Evolutionary conservation across 2,113 vertebrate species (phyloP), one percentile per base, ranked within the genome.

Genomic region (Cepphus grylle): DNA sequence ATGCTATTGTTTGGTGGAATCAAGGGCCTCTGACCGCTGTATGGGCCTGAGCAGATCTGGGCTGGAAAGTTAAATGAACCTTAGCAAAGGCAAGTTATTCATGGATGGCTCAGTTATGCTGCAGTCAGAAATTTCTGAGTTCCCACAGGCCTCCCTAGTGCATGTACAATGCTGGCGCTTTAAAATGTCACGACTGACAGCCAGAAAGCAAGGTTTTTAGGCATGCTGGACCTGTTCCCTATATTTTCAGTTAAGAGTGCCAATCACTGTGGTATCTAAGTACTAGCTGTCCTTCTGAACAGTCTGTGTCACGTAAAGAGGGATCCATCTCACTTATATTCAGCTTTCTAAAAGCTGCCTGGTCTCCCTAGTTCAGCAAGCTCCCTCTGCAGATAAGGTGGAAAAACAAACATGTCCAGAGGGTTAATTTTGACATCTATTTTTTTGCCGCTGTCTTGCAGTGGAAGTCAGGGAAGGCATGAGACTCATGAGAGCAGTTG

Each of bases 251-350:
- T 45, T 40, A 12, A 73, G 32, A 88, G 42, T 74, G 92, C 67
- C 92, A 96, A 36, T 88, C 76, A 45, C 50, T 96, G 95, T 86
- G 82, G 63, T 93, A 83, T 88, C 81, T 92, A 94, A 92, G 82
- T 96, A 95, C 93, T 83, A 52, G 71, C 16, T 97, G 94, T 96
- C 88, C 82, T 88, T 93, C 56, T 42, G 72, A 92, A 74, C 79
- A 95, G 29, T 18, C 59, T 86, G 32, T 88, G 76, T 95, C 90
- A 90, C 18, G 1, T 96, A 93, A 86, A 83, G 59, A 88, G 20
- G 32, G 49, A 77, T 80, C n/a, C 45, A 66, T 49, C 61, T 67
- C 0, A 3, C 40, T 77, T 36, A 30, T 3, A 63, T 42, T 47
- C 52, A 56, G 23, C 30, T 56, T 87, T 79, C 43, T 45, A 34